Conservation (phyloP, 2,113 vertebrate genomes). For the Callospermophilus lateralis region DNA sequence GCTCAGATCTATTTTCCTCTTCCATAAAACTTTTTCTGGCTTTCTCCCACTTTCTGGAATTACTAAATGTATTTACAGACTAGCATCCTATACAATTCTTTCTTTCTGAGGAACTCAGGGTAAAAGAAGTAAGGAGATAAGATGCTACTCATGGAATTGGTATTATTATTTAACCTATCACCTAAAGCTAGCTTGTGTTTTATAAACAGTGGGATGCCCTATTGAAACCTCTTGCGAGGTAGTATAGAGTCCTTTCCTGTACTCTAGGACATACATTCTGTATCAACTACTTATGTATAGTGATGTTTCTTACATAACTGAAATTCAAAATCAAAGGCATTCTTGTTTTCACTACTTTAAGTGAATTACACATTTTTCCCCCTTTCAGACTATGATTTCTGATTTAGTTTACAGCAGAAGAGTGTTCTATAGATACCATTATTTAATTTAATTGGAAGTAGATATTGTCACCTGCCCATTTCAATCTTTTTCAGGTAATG, state of each 20-base stretch:
- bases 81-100: not conserved
- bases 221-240: not conserved
- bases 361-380: not conserved
- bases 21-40: not conserved
- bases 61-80: not conserved
- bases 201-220: not conserved
- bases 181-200: not conserved
- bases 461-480: not conserved
- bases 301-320: not conserved
- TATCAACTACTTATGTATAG: not conserved
- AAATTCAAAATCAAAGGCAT: not conserved
- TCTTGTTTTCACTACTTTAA: not conserved
- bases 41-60: not conserved
- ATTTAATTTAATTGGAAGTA: slow-evolving; percentile 7
- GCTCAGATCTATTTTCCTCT: not conserved
- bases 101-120: not conserved
- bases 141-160: not conserved
- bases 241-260: not conserved
- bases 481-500: not conserved
- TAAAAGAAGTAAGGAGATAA: not conserved
- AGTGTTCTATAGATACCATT: not conserved
- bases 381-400: not conserved
- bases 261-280: not conserved
- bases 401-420: not conserved
- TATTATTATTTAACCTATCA: not conserved